Conservation (phyloP, 2,888 invertebrate genomes). For the Lithophane socia region DNA sequence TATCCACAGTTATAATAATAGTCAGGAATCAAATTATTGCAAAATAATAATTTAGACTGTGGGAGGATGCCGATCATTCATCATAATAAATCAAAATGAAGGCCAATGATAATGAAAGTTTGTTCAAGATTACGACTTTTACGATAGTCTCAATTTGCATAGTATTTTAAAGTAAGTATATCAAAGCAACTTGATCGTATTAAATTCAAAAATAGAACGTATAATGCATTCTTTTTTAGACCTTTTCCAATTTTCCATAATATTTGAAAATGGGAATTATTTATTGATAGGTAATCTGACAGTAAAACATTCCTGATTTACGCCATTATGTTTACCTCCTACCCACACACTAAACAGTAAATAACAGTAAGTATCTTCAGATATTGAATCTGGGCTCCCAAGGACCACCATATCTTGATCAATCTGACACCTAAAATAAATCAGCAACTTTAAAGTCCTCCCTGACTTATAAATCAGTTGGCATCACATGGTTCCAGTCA, state of each 20-base stretch:
- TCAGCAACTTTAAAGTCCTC: conserved; percentile 37
- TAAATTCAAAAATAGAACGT: background rate
- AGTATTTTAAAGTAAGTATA: conserved; percentile 4
- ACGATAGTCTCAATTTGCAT: background rate
- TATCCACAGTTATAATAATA: conserved; percentile 12
- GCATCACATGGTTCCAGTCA: conserved; percentile 20
- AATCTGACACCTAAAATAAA: conserved; percentile 40
- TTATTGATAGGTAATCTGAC: background rate
- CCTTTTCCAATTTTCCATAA: background rate
- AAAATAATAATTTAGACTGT: conserved; percentile 34
- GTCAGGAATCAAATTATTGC: conserved; percentile 33
- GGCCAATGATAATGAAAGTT: conserved; percentile 41
- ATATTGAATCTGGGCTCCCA: conserved; percentile 27
- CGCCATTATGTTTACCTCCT: background rate
- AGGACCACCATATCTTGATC: conserved; percentile 28
- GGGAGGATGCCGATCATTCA: conserved; percentile 31
- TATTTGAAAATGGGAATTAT: background rate
- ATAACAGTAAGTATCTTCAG: conserved; percentile 8
- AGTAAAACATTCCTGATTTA: background rate
- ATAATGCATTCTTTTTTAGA: background rate
- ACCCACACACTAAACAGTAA: conserved; percentile 5
- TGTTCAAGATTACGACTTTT: conserved; percentile 3
- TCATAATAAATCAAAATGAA: conserved; percentile 37
- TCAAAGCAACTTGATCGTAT: background rate
- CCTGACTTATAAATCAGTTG: conserved; percentile 34